Base-by-base conservation (phyloP, 2,888 invertebrate genomes). In the Pollenia amentaria region DNA sequence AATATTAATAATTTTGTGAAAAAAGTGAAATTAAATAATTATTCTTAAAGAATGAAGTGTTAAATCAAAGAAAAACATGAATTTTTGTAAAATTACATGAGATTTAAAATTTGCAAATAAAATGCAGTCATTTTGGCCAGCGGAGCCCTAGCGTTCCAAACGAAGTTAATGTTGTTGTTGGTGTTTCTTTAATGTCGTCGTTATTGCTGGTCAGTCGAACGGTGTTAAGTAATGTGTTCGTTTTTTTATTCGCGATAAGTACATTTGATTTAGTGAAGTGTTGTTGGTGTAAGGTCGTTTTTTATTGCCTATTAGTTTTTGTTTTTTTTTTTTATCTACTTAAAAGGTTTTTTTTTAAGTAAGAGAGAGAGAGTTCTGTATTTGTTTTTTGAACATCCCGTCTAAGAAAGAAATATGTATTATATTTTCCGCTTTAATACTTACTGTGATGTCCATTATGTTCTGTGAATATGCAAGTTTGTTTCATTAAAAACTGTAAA, bases 21-120 rank as follows among this genome's bases (percentile, higher is more conserved):
- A 64, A 64, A 44, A 64, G 64, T 64, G 44, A 64, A 12, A 64
- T 64, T 44, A 44, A 64, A 64, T 64, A 10, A 16, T 11, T 11
- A 16, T 44, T 44, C 2, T 14, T 8, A 14, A 16, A 64, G 42
- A 64, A 42, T 1, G 16, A 16, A 53, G 53, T 55, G 53, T 55
- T 70, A 14, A 18, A 1, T 73, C 46, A 60, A 60, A 57, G 42
- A 40, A 62, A 60, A 75, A n/a, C 40, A 62, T 51, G 10, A 67
- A 48, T 29, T 21, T 64, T 64, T 12, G 11, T 7, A 9, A 14
- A 12, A 18, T 64, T 64, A 44, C 11, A 2, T 3, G 18, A 12
- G 18, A 44, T 44, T 44, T 1, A 42, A 64, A 64, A 64, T 9
- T 51, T 21, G 38, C 3, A 8, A 38, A n/a, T 12, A 62, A 46